A percentile compares a stretch with the other conserved stretches of the same genome.
Evolutionary conservation across 92 coral and sea anemone species (phyloP).

Genomic region (Muricea muricata): DNA sequence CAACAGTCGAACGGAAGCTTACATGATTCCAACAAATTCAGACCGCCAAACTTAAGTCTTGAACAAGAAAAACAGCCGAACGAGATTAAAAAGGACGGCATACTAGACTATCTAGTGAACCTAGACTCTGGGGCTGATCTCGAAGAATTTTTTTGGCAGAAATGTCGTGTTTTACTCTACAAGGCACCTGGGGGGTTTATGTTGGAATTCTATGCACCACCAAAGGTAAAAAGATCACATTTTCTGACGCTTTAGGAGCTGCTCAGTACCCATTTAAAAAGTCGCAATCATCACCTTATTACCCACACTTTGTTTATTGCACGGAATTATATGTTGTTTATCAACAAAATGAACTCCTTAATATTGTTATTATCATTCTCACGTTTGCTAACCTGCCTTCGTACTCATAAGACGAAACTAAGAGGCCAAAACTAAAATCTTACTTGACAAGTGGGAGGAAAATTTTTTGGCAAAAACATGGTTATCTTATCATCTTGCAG

Average conservation of each 20-base stretch:
- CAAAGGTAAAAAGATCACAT: constrained; percentile 72
- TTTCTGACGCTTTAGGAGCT: background rate
- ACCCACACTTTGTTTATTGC: background rate
- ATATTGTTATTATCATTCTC: too few species aligned
- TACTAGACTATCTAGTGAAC: constrained; percentile 92
- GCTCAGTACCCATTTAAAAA: background rate
- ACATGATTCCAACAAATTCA: background rate
- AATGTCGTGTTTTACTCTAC: constrained; percentile 87
- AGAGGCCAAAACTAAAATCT: too few species aligned
- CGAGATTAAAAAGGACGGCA: constrained; percentile 73
- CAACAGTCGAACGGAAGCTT: constrained; percentile 36
- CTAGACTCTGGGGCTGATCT: constrained; percentile 91
- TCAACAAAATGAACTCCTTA: background rate
- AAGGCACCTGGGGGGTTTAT: constrained; percentile 99
- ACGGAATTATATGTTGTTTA: background rate
- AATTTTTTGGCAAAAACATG: background rate
- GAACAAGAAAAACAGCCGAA: constrained; percentile 29
- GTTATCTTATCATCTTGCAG: background rate
- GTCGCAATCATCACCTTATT: too few species aligned
- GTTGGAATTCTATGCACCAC: constrained; percentile 97
- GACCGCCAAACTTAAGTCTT: constrained; percentile 11
- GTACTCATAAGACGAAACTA: too few species aligned
- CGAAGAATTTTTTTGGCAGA: constrained; percentile 99
- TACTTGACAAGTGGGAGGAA: background rate
- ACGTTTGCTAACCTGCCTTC: too few species aligned